Base-by-base conservation (phyloP, 2,797 vertebrate genomes). In the Melanotaenia maccullochi region DNA sequence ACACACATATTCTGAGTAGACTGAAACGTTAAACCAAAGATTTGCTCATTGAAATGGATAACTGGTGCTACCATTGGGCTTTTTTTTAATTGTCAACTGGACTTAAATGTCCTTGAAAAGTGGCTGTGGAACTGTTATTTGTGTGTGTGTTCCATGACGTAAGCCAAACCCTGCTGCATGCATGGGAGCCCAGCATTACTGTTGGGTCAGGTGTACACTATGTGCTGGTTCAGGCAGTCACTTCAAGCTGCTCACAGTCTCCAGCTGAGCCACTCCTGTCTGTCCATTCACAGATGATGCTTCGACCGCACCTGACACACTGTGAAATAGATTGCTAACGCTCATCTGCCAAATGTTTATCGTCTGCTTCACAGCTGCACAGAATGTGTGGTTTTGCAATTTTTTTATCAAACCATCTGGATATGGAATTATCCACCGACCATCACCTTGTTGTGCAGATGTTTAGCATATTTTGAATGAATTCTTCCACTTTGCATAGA, bases 251-350 rank as follows among this genome's bases (percentile, higher is more conserved):
- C 71, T 82, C 54, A 1, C 22, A 2, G 40, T 11, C 57, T 63
- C 82, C 89, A 91, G 90, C 87, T 92, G 89, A 87, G 79, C 71
- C 66, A 11, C 62, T 57, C 33, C 64, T 78, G 61, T 78, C 67
- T 66, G 68, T 47, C 61, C 9, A 0, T 35, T 28, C 51, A 56
- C 88, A 90, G 83, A 87, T 89, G 86, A 87, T 76, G 80, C 76
- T 75, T 68, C 58, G 22, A 22, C 75, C 68, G 68, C 70, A 61
- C 71, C 79, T 54, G 40, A n/a, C 42, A 66, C 52, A 0, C 67
- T 30, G 3, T 71, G 40, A 49, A 60, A 52, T 5, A 28, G 42
- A 66, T 44, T 44, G 32, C 68, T 68, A 25, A 58, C 25, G 36
- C 33, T 49, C 56, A 66, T 24, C 38, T 44, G 49, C 71, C 24